These are phyloP conservation scores for Pyrocoelia pectoralis DNA, from an alignment of 2,888 invertebrate species.

Conservation along the genomic window DNA sequence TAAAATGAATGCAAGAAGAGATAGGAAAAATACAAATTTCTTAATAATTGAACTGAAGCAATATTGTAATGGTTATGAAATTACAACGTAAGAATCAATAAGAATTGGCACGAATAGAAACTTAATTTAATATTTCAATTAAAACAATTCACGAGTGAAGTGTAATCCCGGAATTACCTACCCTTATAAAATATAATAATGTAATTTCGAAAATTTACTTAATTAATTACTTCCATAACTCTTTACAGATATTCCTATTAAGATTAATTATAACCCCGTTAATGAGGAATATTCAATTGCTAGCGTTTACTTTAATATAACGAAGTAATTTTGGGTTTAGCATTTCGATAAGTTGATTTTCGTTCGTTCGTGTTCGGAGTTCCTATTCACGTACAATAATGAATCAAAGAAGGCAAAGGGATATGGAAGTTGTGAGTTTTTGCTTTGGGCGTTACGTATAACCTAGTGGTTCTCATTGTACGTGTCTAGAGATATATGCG, in stretches of 20 bases:
- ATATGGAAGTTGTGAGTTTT: slow-evolving; percentile 16
- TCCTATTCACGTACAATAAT: slow-evolving; percentile 18
- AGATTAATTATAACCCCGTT: not conserved
- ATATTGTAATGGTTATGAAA: no score
- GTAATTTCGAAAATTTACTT: no score
- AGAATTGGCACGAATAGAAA: no score
- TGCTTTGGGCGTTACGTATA: slow-evolving; percentile 24
- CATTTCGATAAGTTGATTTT: slow-evolving; percentile 19
- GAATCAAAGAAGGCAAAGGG: slow-evolving; percentile 19
- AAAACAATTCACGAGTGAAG: no score
- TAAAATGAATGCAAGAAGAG: no score
- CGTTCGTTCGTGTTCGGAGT: not conserved
- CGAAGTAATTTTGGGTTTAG: not conserved
- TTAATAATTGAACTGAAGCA: no score
- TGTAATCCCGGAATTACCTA: no score
- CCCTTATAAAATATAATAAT: no score
- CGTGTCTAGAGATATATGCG: slow-evolving; percentile 21
- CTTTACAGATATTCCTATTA: not conserved
- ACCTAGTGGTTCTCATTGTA: slow-evolving; percentile 21
- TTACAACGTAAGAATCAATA: no score
- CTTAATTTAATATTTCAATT: no score
- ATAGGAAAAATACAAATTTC: no score
- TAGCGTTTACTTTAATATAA: not conserved
- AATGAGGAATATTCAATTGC: not conserved
- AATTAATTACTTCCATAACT: no score